Evolutionary conservation across 2,888 invertebrate species (phyloP), one percentile per base, ranked within the genome.

Genomic region (Stenolophus ochropezus): DNA sequence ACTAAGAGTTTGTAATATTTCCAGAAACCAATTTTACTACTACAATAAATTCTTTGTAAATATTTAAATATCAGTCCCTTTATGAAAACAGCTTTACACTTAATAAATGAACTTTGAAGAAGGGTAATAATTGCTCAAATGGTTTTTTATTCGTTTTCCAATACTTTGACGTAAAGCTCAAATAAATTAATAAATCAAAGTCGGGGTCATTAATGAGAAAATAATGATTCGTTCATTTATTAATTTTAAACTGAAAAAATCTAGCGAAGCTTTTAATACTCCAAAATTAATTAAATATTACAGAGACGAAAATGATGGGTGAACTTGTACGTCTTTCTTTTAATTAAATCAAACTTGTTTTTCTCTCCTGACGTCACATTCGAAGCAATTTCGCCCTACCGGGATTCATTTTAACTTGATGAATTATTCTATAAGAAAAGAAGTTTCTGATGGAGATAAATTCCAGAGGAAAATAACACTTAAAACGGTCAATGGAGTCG

Each of bases 351-450:
- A 61, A 61, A 61, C 61, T 61, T 61, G 61, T 61, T 61, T 58
- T 61, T 25, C 25, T 61, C n/a, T 14, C n/a, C 21, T 58, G 58
- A 58, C 58, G 58, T 58, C 58, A 58, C 58, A 58, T 25, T 58
- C 61, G 61, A 61, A 61, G 61, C 23, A 61, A 61, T 61, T 61
- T 61, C 61, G 21, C 14, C 8, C 25, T 61, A 61, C 61, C 0
- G n/a, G 25, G 25, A 61, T 61, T 61, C 61, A 61, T 61, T 61
- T 61, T 25, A 25, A 61, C 61, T 61, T 61, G 61, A 61, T 61
- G 61, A 61, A 61, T 61, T 61, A 61, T 61, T 61, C 61, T 61
- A 61, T 61, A 61, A 61, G 61, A 61, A 61, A 61, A 61, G 61
- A 61, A 61, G 61, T 61, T 61, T 61, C 21, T 11, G 61, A 61